Percentiles rank a stretch among this genome's conserved stretches.
Evolutionary conservation across 2,113 vertebrate species (phyloP).

Genomic region (Sinocyclocheilus maitianheensis): DNA sequence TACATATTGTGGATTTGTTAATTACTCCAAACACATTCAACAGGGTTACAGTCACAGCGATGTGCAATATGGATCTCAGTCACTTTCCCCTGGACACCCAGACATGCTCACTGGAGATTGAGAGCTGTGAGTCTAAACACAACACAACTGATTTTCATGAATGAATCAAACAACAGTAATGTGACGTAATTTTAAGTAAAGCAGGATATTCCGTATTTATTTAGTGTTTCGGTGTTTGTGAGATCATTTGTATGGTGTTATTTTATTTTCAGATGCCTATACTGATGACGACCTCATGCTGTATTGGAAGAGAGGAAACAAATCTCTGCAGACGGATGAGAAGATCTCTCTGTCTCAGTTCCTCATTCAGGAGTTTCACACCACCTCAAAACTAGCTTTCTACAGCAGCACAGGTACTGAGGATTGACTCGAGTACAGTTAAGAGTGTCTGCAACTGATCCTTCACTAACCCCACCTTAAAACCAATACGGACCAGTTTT

Average conservation of each 20-base stretch:
- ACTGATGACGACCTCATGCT: conserved; percentile 96
- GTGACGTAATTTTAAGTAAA: too few species aligned
- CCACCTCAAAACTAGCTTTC: conserved; percentile 88
- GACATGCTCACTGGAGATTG: conserved; percentile 91
- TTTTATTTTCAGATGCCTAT: conserved; percentile 82
- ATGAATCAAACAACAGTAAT: neutral
- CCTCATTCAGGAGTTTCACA: conserved; percentile 93
- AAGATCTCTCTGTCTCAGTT: conserved; percentile 93
- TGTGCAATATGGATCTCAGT: conserved; percentile 97
- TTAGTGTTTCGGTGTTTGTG: neutral
- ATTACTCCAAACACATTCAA: too few species aligned
- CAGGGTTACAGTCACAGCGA: conserved; percentile 92
- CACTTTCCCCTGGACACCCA: conserved; percentile 92
- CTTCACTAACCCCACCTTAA: too few species aligned
- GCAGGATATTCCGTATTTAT: neutral
- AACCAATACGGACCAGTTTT: too few species aligned
- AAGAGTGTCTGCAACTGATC: too few species aligned
- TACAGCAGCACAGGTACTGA: conserved; percentile 91
- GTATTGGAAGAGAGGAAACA: conserved; percentile 93
- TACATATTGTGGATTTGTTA: neutral
- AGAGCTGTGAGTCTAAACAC: conserved; percentile 86
- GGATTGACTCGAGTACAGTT: too few species aligned
- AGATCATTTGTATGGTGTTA: neutral
- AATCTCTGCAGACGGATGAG: conserved; percentile 90
- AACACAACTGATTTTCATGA: neutral